phyloP scores from a whole-genome alignment of 2,888 invertebrate genomes.

The Drosophila anomalata region DNA sequence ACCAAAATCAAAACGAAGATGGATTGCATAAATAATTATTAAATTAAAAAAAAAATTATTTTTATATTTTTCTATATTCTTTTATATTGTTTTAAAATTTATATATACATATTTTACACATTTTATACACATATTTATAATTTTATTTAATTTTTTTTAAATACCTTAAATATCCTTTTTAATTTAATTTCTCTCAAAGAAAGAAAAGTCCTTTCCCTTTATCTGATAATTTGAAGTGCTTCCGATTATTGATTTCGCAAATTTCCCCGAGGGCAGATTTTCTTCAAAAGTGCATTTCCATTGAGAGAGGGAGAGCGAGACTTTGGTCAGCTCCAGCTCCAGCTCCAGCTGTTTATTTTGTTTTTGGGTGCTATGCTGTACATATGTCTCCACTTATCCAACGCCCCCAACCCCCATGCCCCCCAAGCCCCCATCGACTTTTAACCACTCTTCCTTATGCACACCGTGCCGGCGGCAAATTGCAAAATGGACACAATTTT shows the following conservation, averaged over 20 bases:
- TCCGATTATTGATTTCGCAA: conserved; percentile 17
- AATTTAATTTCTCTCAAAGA: neutral
- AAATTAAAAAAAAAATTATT: too few species aligned
- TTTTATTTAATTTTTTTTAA: too few species aligned
- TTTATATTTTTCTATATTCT: too few species aligned
- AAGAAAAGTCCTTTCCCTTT: neutral
- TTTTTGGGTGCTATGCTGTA: conserved; percentile 4
- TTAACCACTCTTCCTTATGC: conserved; percentile 36
- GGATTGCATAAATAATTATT: too few species aligned
- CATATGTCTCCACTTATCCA: conserved; percentile 28
- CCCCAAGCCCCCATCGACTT: neutral
- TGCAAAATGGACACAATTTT: conserved; percentile 60
- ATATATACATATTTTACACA: too few species aligned
- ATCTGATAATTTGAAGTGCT: neutral
- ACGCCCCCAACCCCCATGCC: conserved; percentile 10
- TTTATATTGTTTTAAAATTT: too few species aligned
- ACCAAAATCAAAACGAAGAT: too few species aligned
- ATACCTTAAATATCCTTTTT: too few species aligned
- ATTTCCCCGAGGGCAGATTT: conserved; percentile 15
- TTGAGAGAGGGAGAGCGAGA: neutral
- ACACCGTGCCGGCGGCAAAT: conserved; percentile 51
- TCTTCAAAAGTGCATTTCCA: conserved; percentile 15
- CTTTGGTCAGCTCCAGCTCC: conserved; percentile 1
- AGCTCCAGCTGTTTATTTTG: neutral
- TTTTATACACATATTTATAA: too few species aligned